Conservation (phyloP, 2,888 invertebrate genomes). For the Ennomos erosarius region DNA sequence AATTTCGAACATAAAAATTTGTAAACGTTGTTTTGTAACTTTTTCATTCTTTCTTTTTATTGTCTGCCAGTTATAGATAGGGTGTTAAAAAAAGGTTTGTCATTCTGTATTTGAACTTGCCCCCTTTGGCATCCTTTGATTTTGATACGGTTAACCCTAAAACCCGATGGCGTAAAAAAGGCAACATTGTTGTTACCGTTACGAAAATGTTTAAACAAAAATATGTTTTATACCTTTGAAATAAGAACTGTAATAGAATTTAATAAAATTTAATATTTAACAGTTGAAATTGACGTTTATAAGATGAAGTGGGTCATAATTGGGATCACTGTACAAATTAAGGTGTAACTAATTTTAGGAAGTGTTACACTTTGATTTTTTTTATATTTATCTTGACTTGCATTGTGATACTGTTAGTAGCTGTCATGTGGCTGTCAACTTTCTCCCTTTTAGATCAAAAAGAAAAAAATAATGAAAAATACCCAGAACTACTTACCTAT, state of each 20-base stretch:
- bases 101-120: slow-evolving; percentile 72
- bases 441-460: slow-evolving; percentile 29
- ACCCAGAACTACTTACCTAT: too few relatives aligned
- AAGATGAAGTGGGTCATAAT: slow-evolving; percentile 63
- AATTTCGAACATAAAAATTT: slow-evolving; percentile 77
- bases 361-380: slow-evolving; percentile 53
- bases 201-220: slow-evolving; percentile 22
- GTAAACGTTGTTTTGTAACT: slow-evolving; percentile 68
- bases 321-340: slow-evolving; percentile 58
- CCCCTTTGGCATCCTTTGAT: slow-evolving; percentile 63
- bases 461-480: too few relatives aligned
- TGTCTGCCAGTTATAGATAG: slow-evolving; percentile 61
- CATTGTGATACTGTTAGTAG: slow-evolving; percentile 39
- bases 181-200: slow-evolving; percentile 29
- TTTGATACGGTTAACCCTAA: slow-evolving; percentile 62
- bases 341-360: slow-evolving; percentile 59
- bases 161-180: slow-evolving; percentile 34
- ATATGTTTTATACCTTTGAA: slow-evolving; percentile 30
- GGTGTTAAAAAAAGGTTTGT: slow-evolving; percentile 66
- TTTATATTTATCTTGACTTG: slow-evolving; percentile 57
- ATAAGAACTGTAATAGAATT: slow-evolving; percentile 24
- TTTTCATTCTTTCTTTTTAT: slow-evolving; percentile 53
- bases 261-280: slow-evolving; percentile 17
- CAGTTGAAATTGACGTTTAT: slow-evolving; percentile 41
- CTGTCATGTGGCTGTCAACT: slow-evolving; percentile 40